Conservation (phyloP, 2,113 vertebrate species). For the Camelus dromedarius region DNA sequence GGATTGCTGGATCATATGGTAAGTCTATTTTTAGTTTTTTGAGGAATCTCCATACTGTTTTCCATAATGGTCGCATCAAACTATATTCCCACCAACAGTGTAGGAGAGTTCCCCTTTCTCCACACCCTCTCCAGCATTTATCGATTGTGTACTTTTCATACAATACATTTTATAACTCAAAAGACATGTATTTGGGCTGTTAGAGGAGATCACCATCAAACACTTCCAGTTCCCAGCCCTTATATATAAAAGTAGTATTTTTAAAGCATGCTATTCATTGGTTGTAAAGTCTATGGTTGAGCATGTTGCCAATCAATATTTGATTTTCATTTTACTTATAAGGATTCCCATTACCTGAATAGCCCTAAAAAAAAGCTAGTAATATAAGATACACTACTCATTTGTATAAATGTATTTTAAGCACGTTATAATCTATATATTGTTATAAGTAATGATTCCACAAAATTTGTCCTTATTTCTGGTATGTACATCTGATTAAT, state of each 20-base stretch:
- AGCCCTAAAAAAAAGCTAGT: not conserved
- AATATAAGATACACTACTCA: not conserved
- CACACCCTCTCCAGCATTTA: too few relatives aligned
- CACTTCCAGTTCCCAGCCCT: not conserved
- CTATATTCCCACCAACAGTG: too few relatives aligned
- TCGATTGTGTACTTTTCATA: not conserved
- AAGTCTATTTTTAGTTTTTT: too few relatives aligned
- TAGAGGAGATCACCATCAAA: not conserved
- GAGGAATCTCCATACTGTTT: too few relatives aligned
- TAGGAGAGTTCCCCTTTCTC: too few relatives aligned
- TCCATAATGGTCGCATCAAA: too few relatives aligned
- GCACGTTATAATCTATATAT: not conserved
- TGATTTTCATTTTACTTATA: conserved; percentile 2
- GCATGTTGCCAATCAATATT: not conserved
- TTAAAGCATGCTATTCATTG: not conserved
- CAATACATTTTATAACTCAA: conserved; percentile 21
- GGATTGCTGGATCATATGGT: too few relatives aligned
- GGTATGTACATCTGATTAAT: conserved; percentile 40
- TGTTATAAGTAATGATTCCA: conserved; percentile 54
- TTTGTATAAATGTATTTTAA: conserved; percentile 47
- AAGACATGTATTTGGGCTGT: conserved; percentile 1
- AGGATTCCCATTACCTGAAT: not conserved
- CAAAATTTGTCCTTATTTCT: conserved; percentile 62
- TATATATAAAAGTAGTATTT: not conserved
- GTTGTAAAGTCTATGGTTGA: not conserved